Evolutionary conservation across 2,888 invertebrate species (phyloP), one percentile per base, ranked within the genome.

Genomic region (Lathronympha strigana): DNA sequence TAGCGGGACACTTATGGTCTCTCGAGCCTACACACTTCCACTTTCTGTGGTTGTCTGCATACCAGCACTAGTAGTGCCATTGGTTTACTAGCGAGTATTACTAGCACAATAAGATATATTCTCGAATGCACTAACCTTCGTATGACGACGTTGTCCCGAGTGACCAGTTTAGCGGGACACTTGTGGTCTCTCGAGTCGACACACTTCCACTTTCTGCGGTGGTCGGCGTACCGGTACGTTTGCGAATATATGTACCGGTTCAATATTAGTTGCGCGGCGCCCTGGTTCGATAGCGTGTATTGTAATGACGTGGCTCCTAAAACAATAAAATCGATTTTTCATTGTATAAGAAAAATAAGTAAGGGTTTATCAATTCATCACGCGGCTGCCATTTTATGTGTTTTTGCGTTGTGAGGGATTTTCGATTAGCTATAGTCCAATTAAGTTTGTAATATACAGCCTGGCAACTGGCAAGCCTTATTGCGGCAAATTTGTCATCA

Each of bases 1-100:
- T 71, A 2, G 76, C 76, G n/a, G 73, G 73, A 57, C 75, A 75
- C 23, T 70, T 69, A 19, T 50, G 63, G n/a, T 69, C 71, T 15
- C 67, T 69, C 40, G 71, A 71, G 47, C 73, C 72, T n/a, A 73
- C 70, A 38, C 75, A 75, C 11, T 72, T 68, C 75, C 75, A 75
- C 49, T 73, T 64, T n/a, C 66, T n/a, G 11, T 49, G 23, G 31
- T 63, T 55, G 47, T 53, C 47, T 8, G 51, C 21, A 21, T 67
- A 70, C 9, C 53, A 61, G 45, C 70, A 62, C 25, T n/a, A n/a
- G n/a, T n/a, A n/a, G n/a, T n/a, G n/a, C n/a, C n/a, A n/a, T 36
- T 36, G 36, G n/a, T 40, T 6, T 17, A 17, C 17, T 0, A 40
- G 36, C 13, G n/a, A 2, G 17, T 43, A 43, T 19, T 43, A 21